Percentiles rank a stretch among this genome's conserved stretches.
phyloP scores from a whole-genome alignment of 1,140 invertebrate genomes.

The Whitmania pigra region DNA sequence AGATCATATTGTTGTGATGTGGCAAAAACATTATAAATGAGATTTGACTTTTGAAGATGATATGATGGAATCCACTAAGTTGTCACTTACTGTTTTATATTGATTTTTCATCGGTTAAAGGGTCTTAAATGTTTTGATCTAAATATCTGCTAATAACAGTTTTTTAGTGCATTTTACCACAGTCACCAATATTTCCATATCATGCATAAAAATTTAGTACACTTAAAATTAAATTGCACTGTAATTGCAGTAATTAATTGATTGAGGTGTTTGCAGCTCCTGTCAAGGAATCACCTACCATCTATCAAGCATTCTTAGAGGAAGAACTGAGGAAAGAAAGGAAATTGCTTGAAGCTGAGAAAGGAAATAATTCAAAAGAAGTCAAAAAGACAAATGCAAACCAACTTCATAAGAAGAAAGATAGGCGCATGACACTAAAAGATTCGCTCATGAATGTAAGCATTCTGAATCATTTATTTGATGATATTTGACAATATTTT shows the following conservation, averaged over 20 bases:
- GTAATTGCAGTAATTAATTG: background rate
- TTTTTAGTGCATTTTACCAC: background rate
- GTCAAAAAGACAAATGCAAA: background rate
- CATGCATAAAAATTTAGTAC: background rate
- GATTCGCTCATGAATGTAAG: slow-evolving; percentile 8
- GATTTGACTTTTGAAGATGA: too few species aligned
- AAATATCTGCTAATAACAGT: background rate
- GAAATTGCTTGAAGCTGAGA: slow-evolving; percentile 19
- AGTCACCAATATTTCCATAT: background rate
- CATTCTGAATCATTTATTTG: background rate
- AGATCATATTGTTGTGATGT: too few species aligned
- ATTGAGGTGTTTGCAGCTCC: slow-evolving; percentile 31
- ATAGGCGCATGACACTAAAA: background rate
- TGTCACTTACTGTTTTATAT: too few species aligned
- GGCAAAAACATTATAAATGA: too few species aligned
- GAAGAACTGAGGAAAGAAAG: slow-evolving; percentile 29
- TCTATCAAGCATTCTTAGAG: slow-evolving; percentile 38
- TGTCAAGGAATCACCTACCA: slow-evolving; percentile 37
- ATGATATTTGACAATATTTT: background rate
- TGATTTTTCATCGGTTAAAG: too few species aligned
- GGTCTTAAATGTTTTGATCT: background rate
- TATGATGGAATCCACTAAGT: too few species aligned
- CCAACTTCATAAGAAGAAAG: background rate
- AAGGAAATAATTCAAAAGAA: slow-evolving; percentile 11
- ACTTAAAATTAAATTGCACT: background rate